Evolutionary conservation across 2,888 invertebrate genomes (phyloP).

Genomic region (Acleris holmiana): DNA sequence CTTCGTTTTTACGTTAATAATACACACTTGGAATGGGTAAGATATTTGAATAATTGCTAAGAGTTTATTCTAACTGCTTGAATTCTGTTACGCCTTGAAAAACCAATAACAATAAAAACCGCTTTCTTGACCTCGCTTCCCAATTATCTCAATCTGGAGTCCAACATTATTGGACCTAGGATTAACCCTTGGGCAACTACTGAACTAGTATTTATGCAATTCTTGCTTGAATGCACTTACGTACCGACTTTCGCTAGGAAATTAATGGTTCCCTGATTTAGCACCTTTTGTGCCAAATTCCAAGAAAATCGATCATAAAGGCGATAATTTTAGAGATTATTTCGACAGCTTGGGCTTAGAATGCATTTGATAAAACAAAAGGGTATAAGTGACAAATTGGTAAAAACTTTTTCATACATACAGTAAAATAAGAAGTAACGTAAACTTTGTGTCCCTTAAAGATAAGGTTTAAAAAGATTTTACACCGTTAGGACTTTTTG

Average conservation of each 20-base stretch:
- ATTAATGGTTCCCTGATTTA: slow-evolving; percentile 24
- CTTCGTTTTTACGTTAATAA: no score
- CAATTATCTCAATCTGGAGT: slow-evolving; percentile 26
- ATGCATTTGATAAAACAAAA: not conserved
- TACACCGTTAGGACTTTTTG: no score
- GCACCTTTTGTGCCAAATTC: slow-evolving; percentile 36
- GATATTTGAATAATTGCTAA: no score
- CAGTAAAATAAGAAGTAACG: no score
- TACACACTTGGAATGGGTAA: no score
- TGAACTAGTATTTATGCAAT: slow-evolving; percentile 26
- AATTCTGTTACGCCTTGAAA: not conserved
- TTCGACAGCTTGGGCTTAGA: slow-evolving; percentile 4
- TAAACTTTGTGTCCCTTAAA: no score
- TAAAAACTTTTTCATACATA: not conserved
- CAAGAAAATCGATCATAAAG: slow-evolving; percentile 22
- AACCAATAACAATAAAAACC: slow-evolving; percentile 19
- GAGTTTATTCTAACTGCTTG: no score
- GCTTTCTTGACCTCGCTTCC: slow-evolving; percentile 8
- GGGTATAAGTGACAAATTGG: not conserved
- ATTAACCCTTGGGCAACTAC: slow-evolving; percentile 33
- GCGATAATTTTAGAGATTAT: slow-evolving; percentile 23
- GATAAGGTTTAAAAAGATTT: no score
- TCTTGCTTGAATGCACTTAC: slow-evolving; percentile 12
- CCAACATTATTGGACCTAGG: slow-evolving; percentile 19
- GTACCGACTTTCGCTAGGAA: slow-evolving; percentile 28